Conservation (phyloP, 1,140 invertebrate genomes). For the Melipona quadrifasciata region DNA sequence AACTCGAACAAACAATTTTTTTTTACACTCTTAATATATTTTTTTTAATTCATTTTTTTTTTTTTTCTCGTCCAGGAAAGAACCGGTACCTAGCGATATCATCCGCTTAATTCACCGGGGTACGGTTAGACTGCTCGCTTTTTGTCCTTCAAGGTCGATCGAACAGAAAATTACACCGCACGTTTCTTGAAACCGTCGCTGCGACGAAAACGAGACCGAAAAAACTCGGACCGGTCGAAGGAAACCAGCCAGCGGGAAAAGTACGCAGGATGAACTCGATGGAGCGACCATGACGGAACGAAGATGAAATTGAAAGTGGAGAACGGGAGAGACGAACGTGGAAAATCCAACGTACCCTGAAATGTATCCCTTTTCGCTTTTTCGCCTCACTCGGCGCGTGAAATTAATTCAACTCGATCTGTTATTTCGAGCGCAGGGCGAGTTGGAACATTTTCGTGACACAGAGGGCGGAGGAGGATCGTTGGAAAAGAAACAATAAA, state of each 20-base stretch:
- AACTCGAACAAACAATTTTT: background rate
- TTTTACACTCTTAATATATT: too few relatives aligned
- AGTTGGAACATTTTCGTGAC: background rate
- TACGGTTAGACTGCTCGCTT: slow-evolving; percentile 34
- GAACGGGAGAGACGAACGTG: background rate
- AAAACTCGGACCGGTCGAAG: background rate
- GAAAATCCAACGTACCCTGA: background rate
- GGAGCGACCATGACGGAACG: background rate
- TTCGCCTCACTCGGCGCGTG: too few relatives aligned
- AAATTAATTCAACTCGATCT: background rate
- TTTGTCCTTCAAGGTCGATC: slow-evolving; percentile 59
- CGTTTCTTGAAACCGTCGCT: slow-evolving; percentile 34
- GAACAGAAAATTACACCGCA: slow-evolving; percentile 61
- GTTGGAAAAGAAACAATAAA: background rate
- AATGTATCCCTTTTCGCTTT: background rate
- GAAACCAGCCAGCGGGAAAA: background rate
- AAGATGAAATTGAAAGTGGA: background rate
- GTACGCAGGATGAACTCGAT: too few relatives aligned
- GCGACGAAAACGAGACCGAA: background rate
- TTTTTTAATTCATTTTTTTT: background rate
- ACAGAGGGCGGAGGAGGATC: background rate
- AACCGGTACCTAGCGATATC: slow-evolving; percentile 19
- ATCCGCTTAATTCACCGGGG: slow-evolving; percentile 40
- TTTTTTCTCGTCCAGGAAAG: background rate
- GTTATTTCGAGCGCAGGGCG: background rate